Percentiles rank a stretch among this genome's conserved stretches.
Conservation (phyloP, 2,797 vertebrate species). For the Gallinago solitaria region DNA sequence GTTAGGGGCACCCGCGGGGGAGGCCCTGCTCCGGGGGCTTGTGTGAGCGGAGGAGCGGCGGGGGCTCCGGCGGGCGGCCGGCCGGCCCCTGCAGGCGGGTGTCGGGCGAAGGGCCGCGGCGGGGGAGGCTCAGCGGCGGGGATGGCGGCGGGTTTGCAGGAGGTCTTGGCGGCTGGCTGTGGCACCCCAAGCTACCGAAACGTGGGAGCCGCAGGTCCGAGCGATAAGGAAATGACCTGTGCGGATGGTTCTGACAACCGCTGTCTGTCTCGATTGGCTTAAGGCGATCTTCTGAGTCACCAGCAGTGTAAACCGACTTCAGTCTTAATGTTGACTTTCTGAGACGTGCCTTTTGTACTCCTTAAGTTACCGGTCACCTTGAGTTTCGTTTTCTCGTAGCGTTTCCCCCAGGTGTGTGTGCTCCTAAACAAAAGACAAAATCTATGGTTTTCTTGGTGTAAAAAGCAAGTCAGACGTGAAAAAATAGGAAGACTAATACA, state of each 20-base stretch:
- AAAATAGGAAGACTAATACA: neutral
- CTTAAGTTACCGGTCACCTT: neutral
- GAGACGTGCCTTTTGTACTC: neutral
- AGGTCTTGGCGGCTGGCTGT: neutral
- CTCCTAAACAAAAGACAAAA: neutral
- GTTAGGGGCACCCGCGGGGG: neutral
- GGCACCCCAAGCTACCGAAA: neutral
- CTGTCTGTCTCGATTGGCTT: neutral
- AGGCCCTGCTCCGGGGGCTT: neutral
- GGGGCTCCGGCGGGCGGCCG: neutral
- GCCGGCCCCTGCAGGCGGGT: neutral
- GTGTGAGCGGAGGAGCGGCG: neutral
- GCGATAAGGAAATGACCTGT: neutral
- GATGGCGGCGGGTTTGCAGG: neutral
- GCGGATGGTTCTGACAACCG: neutral
- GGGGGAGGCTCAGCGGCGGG: neutral
- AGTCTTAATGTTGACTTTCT: neutral
- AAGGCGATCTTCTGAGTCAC: slow-evolving; percentile 3
- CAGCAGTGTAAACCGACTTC: neutral
- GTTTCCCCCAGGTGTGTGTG: neutral
- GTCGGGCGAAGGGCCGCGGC: neutral
- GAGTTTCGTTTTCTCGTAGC: neutral
- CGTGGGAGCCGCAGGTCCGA: neutral
- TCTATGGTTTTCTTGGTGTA: neutral
- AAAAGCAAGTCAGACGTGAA: neutral